These are phyloP conservation scores for Mycalesis mineus DNA, from an alignment of 2,888 invertebrate species.

Conservation along the genomic window DNA sequence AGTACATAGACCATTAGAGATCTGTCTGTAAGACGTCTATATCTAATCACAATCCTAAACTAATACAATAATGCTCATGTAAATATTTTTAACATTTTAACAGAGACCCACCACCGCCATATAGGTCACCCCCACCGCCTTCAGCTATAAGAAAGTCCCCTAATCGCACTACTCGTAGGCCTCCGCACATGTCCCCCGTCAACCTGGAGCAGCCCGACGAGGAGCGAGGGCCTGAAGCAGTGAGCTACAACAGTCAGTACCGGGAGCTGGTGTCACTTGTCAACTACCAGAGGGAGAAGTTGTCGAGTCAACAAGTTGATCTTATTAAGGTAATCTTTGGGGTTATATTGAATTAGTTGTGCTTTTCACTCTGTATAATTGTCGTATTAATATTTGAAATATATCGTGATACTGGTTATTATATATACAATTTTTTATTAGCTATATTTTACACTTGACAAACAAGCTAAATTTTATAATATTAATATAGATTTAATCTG, in stretches of 20 bases:
- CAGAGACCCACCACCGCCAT: slow-evolving; percentile 74
- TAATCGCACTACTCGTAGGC: slow-evolving; percentile 49
- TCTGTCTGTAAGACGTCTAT: too few relatives aligned
- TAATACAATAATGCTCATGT: slow-evolving; percentile 4
- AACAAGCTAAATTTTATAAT: too few relatives aligned
- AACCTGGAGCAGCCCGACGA: slow-evolving; percentile 50
- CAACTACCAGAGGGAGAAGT: slow-evolving; percentile 93
- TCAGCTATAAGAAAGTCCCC: slow-evolving; percentile 63
- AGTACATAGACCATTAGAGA: too few relatives aligned
- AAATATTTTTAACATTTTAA: slow-evolving; percentile 22
- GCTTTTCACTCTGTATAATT: too few relatives aligned
- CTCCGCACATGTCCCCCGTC: slow-evolving; percentile 70
- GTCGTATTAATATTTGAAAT: too few relatives aligned
- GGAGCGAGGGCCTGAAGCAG: slow-evolving; percentile 75
- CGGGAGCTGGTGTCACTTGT: slow-evolving; percentile 91
- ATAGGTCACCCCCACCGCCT: slow-evolving; percentile 72
- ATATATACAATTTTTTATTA: too few relatives aligned
- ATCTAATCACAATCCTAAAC: background rate
- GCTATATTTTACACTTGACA: too few relatives aligned
- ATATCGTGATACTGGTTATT: too few relatives aligned
- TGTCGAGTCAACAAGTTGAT: slow-evolving; percentile 93
- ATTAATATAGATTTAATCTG: too few relatives aligned
- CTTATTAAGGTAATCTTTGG: slow-evolving; percentile 92
- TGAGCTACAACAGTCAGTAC: slow-evolving; percentile 86
- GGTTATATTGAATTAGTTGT: too few relatives aligned